Base-by-base conservation (phyloP, 2,888 invertebrate genomes). In the Dolichopus griseipennis region DNA sequence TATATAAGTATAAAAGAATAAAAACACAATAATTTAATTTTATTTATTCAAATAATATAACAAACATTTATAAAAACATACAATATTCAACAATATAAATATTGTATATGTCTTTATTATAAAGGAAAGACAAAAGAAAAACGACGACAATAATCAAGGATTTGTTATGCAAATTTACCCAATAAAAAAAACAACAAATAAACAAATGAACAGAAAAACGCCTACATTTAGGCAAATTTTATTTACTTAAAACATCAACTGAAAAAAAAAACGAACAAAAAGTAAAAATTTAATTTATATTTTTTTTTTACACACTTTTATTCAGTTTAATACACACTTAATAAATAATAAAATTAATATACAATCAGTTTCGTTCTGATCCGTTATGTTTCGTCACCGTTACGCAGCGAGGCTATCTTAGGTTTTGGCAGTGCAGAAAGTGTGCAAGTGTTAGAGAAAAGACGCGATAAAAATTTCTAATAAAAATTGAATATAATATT, bases 121-220 rank as follows among this genome's bases (percentile, higher is more conserved):
- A 41, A 5, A 5, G 15, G 41, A 7, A n/a, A 41, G 15, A 12
- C 18, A 52, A 18, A 18, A 18, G 52, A 12, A 52, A 52, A 52
- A 52, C 52, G 52, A 43, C 15, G 43, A 52, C 52, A 52, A 52
- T 52, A 15, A 52, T 52, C 2, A 12, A 52, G 52, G 52, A 52
- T 52, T 52, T 52, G 52, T 52, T 52, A 52, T 52, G 52, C 52
- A 52, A 52, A 52, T 52, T 52, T 52, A 52, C 52, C 18, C 52
- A 52, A 52, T 52, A 52, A 52, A 18, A 52, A 52, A 52, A 52
- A 52, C 15, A 52, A 18, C 2, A 52, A 52, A 37, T 37, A 10
- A 37, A 37, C 18, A 52, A 18, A n/a, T 12, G 18, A 52, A 52
- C 2, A 12, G 52, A 18, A 15, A 37, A 52, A 52, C 52, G 52